phyloP scores from a whole-genome alignment of 2,888 invertebrate genomes.

The Lepidonotus clava region DNA sequence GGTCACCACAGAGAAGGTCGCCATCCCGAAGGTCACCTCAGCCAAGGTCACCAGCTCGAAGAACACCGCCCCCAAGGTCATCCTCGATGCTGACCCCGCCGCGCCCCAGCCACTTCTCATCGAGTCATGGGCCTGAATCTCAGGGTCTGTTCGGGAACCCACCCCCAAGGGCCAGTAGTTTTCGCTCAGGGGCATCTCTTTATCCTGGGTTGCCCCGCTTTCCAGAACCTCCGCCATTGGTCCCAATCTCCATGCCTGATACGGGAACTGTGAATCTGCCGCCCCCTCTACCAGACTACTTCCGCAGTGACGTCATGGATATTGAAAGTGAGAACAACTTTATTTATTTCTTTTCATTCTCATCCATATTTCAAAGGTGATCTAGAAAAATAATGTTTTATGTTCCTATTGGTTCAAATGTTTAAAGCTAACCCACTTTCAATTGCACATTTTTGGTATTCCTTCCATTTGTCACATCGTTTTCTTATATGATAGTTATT shows the following conservation, averaged over 20 bases:
- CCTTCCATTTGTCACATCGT: too few relatives aligned
- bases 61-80: neutral
- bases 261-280: neutral
- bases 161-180: neutral
- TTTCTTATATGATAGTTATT: too few relatives aligned
- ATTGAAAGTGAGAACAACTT: slow-evolving; percentile 24
- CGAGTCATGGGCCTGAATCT: neutral
- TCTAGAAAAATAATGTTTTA: too few relatives aligned
- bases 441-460: too few relatives aligned
- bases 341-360: too few relatives aligned
- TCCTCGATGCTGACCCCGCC: neutral
- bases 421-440: too few relatives aligned
- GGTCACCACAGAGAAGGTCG: too few relatives aligned
- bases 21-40: neutral
- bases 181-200: neutral
- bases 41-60: neutral
- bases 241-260: slow-evolving; percentile 4
- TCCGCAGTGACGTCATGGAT: slow-evolving; percentile 26
- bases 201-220: neutral
- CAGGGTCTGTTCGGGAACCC: neutral
- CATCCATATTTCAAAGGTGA: too few relatives aligned
- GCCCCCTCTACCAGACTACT: neutral
- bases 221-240: slow-evolving; percentile 15
- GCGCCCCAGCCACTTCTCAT: neutral
- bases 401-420: too few relatives aligned